Evolutionary conservation across 2,797 vertebrate species (phyloP), one percentile per base, ranked within the genome.

Genomic region (Columba guinea): DNA sequence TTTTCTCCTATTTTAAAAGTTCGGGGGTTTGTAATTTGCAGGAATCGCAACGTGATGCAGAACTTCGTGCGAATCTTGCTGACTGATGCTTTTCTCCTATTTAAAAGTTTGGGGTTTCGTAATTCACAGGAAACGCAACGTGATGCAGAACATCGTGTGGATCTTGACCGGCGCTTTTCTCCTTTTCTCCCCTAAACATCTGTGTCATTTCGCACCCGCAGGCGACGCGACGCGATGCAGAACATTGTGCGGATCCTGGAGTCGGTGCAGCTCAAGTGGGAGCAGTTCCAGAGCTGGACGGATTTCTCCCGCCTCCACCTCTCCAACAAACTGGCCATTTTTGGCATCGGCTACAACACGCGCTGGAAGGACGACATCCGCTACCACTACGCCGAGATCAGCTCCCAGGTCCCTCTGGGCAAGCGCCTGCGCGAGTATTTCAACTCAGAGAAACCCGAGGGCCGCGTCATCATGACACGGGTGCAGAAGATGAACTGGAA

Each of bases 401-500:
- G 99, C 97, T 99, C 99, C 3, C 99, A 99, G 98, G 99, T 99
- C 37, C 99, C 99, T 0, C 98, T 99, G 6, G 99, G 99, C 23
- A 99, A 99, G 86, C 98, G 99, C 9, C 98, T 99, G 7, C 98
- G 99, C 10, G 99, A 99, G 79, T 99, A 99, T 97, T 99, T 99
- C 97, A 99, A 99, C 96, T 99, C 99, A 0, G 99, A 99, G 81
- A 99, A 99, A 92, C 98, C 99, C 0, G 99, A 99, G 93, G 99
- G 99, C 21, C 98, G 99, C 27, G 96, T 99, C 49, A 98, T 99
- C 86, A 99, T 99, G 99, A 99, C 99, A 93, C 98, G 99, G 82
- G 99, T 99, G 46, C 99, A 99, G 97, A 99, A 99, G 97, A 99
- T 99, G 99, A 99, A 99, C 98, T 99, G 99, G 99, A 99, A 99